Conservation (phyloP, 2,888 invertebrate species). For the Athalia circularis region DNA sequence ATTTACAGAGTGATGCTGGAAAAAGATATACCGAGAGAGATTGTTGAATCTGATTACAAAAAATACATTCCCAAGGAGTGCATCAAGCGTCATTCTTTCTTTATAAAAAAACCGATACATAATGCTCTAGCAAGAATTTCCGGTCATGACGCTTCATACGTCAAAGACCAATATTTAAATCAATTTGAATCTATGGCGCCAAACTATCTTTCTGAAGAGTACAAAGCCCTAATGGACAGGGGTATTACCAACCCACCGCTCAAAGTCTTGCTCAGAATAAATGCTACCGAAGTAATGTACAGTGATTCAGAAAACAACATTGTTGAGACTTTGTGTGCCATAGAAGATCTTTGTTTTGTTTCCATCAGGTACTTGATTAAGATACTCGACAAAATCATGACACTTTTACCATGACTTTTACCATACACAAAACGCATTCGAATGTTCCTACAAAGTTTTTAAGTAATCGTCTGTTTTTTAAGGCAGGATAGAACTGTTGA, state of each 20-base stretch:
- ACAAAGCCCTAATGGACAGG: constrained; percentile 81
- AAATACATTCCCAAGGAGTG: constrained; percentile 89
- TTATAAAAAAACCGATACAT: constrained; percentile 85
- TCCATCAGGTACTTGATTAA: constrained; percentile 77
- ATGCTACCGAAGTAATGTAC: constrained; percentile 68
- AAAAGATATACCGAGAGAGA: constrained; percentile 80
- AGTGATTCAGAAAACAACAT: constrained; percentile 57
- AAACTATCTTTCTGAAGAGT: constrained; percentile 87
- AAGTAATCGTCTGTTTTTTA: constrained; percentile 28
- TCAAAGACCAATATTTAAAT: constrained; percentile 88
- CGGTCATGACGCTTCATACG: constrained; percentile 81
- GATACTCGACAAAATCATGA: constrained; percentile 8
- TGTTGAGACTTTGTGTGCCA: constrained; percentile 78
- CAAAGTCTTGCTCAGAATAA: constrained; percentile 79
- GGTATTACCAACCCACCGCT: constrained; percentile 81
- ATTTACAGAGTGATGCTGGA: constrained; percentile 85
- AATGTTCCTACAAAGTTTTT: constrained; percentile 25
- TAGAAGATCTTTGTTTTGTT: constrained; percentile 90
- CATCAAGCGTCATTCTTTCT: constrained; percentile 83
- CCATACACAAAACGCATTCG: constrained; percentile 1
- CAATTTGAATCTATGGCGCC: constrained; percentile 88
- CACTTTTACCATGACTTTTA: neutral
- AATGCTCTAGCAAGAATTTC: constrained; percentile 79
- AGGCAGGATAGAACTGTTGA: constrained; percentile 83
- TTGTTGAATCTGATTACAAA: constrained; percentile 86